A percentile compares a stretch with the other conserved stretches of the same genome.
phyloP scores from a whole-genome alignment of 2,888 invertebrate species.

The Steinernema carpocapsae region DNA sequence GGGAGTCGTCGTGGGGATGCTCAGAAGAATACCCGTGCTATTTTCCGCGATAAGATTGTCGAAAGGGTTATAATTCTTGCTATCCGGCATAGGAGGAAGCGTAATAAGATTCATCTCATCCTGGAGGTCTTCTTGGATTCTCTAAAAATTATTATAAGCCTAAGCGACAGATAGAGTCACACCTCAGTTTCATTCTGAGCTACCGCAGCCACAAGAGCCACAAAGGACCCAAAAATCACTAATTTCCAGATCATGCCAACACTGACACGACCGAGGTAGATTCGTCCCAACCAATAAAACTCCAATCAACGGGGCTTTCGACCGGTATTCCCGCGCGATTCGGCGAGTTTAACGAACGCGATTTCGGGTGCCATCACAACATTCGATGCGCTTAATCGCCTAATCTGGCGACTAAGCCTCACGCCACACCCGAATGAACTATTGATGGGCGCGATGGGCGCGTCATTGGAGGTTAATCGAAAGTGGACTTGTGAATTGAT shows the following conservation, averaged over 20 bases:
- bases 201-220: neutral
- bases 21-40: too few relatives aligned
- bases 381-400: too few relatives aligned
- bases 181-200: neutral
- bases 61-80: neutral
- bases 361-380: neutral
- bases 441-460: neutral
- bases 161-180: neutral
- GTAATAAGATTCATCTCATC: neutral
- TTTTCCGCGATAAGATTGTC: neutral
- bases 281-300: neutral
- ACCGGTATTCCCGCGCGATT: slow-evolving; percentile 19
- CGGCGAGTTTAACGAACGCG: neutral
- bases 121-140: neutral
- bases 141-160: neutral
- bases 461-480: slow-evolving; percentile 6
- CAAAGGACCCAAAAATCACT: neutral
- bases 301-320: neutral
- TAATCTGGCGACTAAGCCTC: neutral
- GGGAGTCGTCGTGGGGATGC: neutral
- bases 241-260: neutral
- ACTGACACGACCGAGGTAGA: neutral
- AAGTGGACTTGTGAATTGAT: neutral
- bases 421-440: neutral
- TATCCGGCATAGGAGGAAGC: neutral